These are phyloP conservation scores for Marronus borbonicus DNA, from an alignment of 2,888 invertebrate genomes.

Conservation along the genomic window DNA sequence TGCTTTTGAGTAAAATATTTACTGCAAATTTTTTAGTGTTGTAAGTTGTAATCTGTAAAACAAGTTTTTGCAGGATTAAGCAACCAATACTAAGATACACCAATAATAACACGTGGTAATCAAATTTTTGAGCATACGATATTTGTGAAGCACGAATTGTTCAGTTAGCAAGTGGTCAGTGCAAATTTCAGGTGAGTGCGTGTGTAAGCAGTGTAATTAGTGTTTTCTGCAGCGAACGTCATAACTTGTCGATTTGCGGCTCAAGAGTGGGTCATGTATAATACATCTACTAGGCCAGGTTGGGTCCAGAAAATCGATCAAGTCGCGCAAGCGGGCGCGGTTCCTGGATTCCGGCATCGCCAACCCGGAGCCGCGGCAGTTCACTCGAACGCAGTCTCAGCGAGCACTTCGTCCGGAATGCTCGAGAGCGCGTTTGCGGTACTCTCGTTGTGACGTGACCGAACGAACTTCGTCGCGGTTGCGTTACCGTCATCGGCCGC, in stretches of 20 bases:
- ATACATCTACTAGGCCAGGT: conserved; percentile 68
- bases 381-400: conserved; percentile 44
- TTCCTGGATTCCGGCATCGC: conserved; percentile 57
- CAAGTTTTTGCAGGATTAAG: too few relatives aligned
- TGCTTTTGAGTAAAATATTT: too few relatives aligned
- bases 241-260: conserved; percentile 58
- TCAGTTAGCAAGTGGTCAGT: too few relatives aligned
- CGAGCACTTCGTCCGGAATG: conserved; percentile 45
- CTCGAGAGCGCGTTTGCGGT: conserved; percentile 42
- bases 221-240: conserved; percentile 52
- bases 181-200: too few relatives aligned
- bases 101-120: too few relatives aligned
- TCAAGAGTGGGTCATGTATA: conserved; percentile 65
- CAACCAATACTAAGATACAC: too few relatives aligned
- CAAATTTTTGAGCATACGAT: too few relatives aligned
- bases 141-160: too few relatives aligned
- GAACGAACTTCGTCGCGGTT: conserved; percentile 12
- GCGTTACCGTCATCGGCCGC: conserved; percentile 26
- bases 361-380: conserved; percentile 55
- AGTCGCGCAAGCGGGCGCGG: conserved; percentile 64
- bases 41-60: too few relatives aligned
- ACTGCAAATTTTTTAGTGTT: too few relatives aligned
- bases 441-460: conserved; percentile 30
- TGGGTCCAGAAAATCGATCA: conserved; percentile 67
- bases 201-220: conserved; percentile 22